Evolutionary conservation across 1,140 invertebrate genomes (phyloP).

Genomic region (Adoxophyes honmai): DNA sequence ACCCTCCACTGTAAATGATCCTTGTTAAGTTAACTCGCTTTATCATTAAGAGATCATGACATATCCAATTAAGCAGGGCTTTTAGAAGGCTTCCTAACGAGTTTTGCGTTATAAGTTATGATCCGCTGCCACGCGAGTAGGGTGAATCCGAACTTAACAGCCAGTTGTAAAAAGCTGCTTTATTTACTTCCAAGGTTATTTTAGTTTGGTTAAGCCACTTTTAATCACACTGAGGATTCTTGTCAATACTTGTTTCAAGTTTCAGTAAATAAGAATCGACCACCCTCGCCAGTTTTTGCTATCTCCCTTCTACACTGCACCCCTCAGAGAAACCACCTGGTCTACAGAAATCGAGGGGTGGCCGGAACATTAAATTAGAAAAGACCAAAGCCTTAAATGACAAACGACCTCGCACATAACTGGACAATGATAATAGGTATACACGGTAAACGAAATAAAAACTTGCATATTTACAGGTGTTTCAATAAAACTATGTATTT

Average conservation of each 20-base stretch:
- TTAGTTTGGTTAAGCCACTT: too few species aligned
- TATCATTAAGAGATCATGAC: conserved; percentile 8
- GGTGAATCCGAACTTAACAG: neutral
- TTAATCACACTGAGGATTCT: too few species aligned
- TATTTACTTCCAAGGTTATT: too few species aligned
- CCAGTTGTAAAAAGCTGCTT: too few species aligned
- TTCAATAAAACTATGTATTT: too few species aligned
- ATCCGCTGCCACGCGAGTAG: neutral
- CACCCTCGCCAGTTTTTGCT: too few species aligned
- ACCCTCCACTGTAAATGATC: conserved; percentile 1
- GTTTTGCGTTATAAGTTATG: conserved; percentile 9
- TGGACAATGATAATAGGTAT: too few species aligned
- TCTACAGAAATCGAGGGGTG: neutral
- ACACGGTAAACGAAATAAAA: too few species aligned
- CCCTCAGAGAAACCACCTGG: neutral
- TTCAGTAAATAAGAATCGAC: too few species aligned
- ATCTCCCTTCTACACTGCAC: too few species aligned
- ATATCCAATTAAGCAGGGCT: conserved; percentile 2
- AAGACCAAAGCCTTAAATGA: conserved; percentile 25
- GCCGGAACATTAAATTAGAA: neutral
- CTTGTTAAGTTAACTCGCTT: conserved; percentile 10
- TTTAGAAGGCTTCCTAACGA: conserved; percentile 1
- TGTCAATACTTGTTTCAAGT: too few species aligned
- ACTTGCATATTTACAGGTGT: too few species aligned
- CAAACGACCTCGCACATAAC: conserved; percentile 19